phyloP scores from a whole-genome alignment of 2,113 vertebrate species.

The Cryptomyrus ogoouensis region DNA sequence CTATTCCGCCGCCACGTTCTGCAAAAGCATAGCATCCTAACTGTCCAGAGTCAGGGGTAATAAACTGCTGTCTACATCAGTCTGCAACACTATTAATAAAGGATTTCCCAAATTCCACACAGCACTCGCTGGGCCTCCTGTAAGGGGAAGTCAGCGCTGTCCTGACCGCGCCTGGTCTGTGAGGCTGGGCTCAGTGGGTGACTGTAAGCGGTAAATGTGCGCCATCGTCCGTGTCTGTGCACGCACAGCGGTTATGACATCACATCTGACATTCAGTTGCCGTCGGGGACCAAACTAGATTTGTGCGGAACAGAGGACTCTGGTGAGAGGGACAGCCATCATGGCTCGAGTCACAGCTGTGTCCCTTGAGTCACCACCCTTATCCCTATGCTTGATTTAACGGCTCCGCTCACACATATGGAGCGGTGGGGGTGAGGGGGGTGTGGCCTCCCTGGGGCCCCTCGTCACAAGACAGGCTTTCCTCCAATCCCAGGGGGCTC shows the following conservation, averaged over 20 bases:
- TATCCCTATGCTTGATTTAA: slow-evolving; percentile 11
- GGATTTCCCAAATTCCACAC: neutral
- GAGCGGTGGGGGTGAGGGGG: slow-evolving; percentile 19
- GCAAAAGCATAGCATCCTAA: neutral
- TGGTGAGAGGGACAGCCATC: neutral
- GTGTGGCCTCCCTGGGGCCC: neutral
- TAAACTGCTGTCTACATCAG: neutral
- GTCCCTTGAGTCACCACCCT: neutral
- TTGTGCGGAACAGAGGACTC: neutral
- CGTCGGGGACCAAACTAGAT: neutral
- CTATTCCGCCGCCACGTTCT: neutral
- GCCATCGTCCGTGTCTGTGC: neutral
- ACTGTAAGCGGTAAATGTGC: neutral
- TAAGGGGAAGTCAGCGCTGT: neutral
- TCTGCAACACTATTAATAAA: neutral
- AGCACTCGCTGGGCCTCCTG: neutral
- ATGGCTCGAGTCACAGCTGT: slow-evolving; percentile 9
- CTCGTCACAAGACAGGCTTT: neutral
- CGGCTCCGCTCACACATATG: slow-evolving; percentile 29
- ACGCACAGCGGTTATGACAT: neutral
- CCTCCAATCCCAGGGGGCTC: neutral
- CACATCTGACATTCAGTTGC: neutral
- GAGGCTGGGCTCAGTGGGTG: neutral
- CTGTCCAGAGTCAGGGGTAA: neutral
- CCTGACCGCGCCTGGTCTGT: neutral